Percentiles rank a stretch among this genome's conserved stretches.
Evolutionary conservation across 2,888 invertebrate genomes (phyloP).

Genomic region (Oxytorus armatus): DNA sequence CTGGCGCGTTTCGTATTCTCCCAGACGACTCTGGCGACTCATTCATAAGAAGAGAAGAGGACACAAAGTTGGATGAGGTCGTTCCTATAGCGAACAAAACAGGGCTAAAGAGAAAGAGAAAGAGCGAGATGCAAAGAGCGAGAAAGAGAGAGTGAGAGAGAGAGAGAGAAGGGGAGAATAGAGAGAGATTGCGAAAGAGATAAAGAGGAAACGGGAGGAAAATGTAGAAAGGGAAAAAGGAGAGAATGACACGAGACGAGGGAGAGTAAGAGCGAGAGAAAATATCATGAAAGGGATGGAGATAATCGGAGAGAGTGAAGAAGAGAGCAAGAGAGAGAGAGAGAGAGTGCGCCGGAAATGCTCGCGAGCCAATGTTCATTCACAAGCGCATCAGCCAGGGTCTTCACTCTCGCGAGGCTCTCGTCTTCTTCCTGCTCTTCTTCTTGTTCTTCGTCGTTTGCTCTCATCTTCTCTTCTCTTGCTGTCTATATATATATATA

Average conservation of each 20-base stretch:
- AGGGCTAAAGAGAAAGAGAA: conserved; percentile 31
- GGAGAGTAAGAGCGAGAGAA: conserved; percentile 44
- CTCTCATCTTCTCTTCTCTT: conserved; percentile 57
- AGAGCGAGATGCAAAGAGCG: conserved; percentile 32
- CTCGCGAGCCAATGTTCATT: conserved; percentile 83
- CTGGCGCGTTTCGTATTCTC: conserved; percentile 23
- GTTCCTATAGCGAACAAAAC: conserved; percentile 50
- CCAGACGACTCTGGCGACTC: conserved; percentile 75
- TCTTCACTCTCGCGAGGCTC: conserved; percentile 67
- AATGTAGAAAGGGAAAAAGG: conserved; percentile 25
- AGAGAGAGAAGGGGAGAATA: conserved; percentile 26
- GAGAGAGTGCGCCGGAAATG: conserved; percentile 81
- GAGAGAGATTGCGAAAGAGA: conserved; percentile 25
- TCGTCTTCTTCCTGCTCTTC: conserved; percentile 72
- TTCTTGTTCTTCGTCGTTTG: conserved; percentile 65
- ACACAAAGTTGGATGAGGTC: conserved; percentile 70
- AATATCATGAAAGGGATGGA: conserved; percentile 35
- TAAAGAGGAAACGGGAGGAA: conserved; percentile 26
- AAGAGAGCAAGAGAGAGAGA: conserved; percentile 14
- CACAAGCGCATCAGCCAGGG: conserved; percentile 77
- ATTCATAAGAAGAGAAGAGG: conserved; percentile 81
- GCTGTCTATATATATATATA: conserved; percentile 12
- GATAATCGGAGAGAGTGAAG: conserved; percentile 18
- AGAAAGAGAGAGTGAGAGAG: conserved; percentile 20
- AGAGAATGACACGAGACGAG: conserved; percentile 7